Evolutionary conservation across 2,797 vertebrate species (phyloP), one percentile per base, ranked within the genome.

Genomic region (Clarias fuscus): DNA sequence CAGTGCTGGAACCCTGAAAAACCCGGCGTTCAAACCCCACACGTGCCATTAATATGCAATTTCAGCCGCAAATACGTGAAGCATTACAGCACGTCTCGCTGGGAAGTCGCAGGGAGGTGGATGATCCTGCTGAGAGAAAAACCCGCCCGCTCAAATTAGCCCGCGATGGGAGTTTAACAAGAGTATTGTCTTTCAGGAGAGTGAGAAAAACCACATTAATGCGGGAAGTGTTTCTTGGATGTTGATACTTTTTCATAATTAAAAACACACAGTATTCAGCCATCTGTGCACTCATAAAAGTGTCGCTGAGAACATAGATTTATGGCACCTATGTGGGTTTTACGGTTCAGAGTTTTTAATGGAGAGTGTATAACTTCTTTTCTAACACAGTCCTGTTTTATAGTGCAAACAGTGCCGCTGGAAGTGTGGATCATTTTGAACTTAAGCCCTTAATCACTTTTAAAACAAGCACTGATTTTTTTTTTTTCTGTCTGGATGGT

Each of bases 261-360:
- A 87, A 89, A 88, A 92, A 91, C 91, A 86, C 88, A 86, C 87
- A 91, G 85, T 92, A 88, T 93, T 93, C 92, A 65, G 62, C 93
- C 95, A 94, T 93, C 93, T 95, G 93, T 90, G 88, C 91, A 56
- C 76, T 89, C 86, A 88, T 93, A 89, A 94, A 94, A 91, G 83
- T 72, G 85, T 86, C 84, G 65, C 88, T 81, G 71, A 89, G 88
- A 89, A 90, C 88, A 64, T 89, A 91, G 88, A 91, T 89, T 91
- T 90, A 91, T 88, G 85, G 84, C 67, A 84, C 59, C 85, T 85
- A 89, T 87, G 86, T 83, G 70, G 84, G 22, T 43, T 91, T 91
- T 90, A 90, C 83, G 43, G 82, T 89, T 68, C 84, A 59, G 82
- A 71, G 88, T 87, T 30, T 89, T 84, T 91, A 87, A 91, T 88